Conservation (phyloP, 2,888 invertebrate genomes). For the Molorchus minor region DNA sequence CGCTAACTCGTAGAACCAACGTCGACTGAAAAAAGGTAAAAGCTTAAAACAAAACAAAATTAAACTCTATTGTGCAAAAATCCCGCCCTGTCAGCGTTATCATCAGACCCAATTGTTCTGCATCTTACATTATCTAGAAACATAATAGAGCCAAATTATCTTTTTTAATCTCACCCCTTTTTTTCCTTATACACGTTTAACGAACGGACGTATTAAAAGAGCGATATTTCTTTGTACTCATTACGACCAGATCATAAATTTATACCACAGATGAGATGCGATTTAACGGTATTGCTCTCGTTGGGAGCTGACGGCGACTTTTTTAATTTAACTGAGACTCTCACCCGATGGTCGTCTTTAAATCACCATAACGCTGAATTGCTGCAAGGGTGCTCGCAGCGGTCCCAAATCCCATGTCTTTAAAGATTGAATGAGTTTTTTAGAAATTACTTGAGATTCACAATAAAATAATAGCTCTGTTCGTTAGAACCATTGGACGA, state of each 20-base stretch:
- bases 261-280: slow-evolving; percentile 32
- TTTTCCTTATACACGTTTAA: slow-evolving; percentile 20
- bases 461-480: no score
- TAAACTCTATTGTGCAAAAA: slow-evolving; percentile 11
- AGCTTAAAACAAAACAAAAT: slow-evolving; percentile 19
- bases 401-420: no score
- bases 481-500: no score
- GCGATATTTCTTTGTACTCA: slow-evolving; percentile 32
- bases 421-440: no score
- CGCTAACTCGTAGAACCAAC: no score
- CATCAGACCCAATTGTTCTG: slow-evolving; percentile 14
- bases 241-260: slow-evolving; percentile 36
- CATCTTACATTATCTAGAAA: slow-evolving; percentile 8
- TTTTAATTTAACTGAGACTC: slow-evolving; percentile 53
- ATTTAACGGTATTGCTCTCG: slow-evolving; percentile 41
- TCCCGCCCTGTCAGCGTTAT: slow-evolving; percentile 10
- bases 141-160: slow-evolving; percentile 22
- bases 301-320: slow-evolving; percentile 49
- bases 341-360: slow-evolving; percentile 54
- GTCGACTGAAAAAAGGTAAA: slow-evolving; percentile 40
- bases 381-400: no score
- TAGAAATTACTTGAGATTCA: no score
- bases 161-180: slow-evolving; percentile 14
- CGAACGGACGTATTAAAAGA: slow-evolving; percentile 19
- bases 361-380: slow-evolving; percentile 61